Evolutionary conservation across 2,888 invertebrate genomes (phyloP), one percentile per base, ranked within the genome.

Genomic region (Hermodice carunculata): DNA sequence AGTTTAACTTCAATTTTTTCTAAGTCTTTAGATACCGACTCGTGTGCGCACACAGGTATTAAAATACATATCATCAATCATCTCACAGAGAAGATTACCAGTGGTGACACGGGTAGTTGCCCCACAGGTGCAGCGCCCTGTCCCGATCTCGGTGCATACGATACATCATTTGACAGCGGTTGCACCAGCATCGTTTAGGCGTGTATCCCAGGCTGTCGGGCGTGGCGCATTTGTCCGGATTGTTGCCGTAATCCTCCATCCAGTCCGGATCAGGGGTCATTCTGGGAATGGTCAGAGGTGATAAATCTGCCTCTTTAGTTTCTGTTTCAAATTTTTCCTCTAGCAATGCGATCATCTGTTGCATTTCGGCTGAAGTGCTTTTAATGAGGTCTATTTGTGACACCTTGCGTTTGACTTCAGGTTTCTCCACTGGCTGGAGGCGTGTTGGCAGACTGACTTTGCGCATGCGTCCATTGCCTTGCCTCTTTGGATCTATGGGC

Each of bases 141-240:
- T 66, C 56, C n/a, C 48, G 19, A 26, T 61, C 59, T 29, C 43
- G 34, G 48, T 66, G 61, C 61, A 66, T 57, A 3, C 61, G 49
- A 43, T 66, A 66, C 66, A 66, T 66, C n/a, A 66, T 61, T 57
- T 66, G 66, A 29, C 66, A 66, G 14, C 66, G 56, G 40, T 48
- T 56, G 43, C 66, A 66, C 66, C 66, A 66, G 51, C 66, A 66
- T 3, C 52, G 49, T 37, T 66, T 66, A 1, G 66, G 66, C 3
- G n/a, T n/a, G 52, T 61, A 66, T 1, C 53, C 66, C n/a, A 44
- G 37, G 2, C 32, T 14, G 28, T 56, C 54, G 24, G 32, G 46
- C 8, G 1, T n/a, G 3, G 17, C 37, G 28, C 14, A n/a, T 24
- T 24, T 11, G 32, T 62, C 46, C 37, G 31, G 44, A 28, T 62